phyloP scores from a whole-genome alignment of 2,888 invertebrate genomes.

The Lottia scabra region DNA sequence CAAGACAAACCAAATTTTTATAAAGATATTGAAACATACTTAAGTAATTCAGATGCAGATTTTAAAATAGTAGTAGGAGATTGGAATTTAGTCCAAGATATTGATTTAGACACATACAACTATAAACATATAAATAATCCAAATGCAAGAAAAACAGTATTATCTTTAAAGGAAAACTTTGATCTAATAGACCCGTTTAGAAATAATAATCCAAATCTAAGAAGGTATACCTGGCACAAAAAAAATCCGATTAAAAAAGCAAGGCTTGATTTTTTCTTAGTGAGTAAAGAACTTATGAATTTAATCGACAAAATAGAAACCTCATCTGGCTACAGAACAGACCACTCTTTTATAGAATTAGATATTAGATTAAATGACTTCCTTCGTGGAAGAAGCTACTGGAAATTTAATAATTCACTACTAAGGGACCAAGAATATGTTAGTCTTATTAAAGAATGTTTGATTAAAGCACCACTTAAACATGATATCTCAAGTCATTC shows the following conservation, averaged over 20 bases:
- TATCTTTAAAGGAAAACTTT: neutral
- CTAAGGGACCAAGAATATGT: slow-evolving; percentile 7
- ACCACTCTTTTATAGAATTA: slow-evolving; percentile 10
- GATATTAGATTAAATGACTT: slow-evolving; percentile 7
- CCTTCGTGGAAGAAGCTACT: slow-evolving; percentile 10
- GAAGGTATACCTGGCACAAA: slow-evolving; percentile 12
- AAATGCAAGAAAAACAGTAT: neutral
- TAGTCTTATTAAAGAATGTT: neutral
- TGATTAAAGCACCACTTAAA: neutral
- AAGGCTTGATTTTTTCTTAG: slow-evolving; percentile 10
- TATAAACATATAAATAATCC: neutral
- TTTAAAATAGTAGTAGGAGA: neutral
- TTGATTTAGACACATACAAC: neutral
- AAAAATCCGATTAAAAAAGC: slow-evolving; percentile 16
- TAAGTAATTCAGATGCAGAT: neutral
- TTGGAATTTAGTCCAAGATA: neutral
- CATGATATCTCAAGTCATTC: no score
- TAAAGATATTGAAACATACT: neutral
- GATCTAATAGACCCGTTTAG: slow-evolving; percentile 15
- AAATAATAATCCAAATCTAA: neutral
- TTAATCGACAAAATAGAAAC: neutral
- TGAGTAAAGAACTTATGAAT: no score
- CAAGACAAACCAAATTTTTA: neutral
- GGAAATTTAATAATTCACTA: slow-evolving; percentile 19
- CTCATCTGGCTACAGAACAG: slow-evolving; percentile 12